Conservation (phyloP, 2,797 vertebrate genomes). For the Threskiornis aethiopicus region DNA sequence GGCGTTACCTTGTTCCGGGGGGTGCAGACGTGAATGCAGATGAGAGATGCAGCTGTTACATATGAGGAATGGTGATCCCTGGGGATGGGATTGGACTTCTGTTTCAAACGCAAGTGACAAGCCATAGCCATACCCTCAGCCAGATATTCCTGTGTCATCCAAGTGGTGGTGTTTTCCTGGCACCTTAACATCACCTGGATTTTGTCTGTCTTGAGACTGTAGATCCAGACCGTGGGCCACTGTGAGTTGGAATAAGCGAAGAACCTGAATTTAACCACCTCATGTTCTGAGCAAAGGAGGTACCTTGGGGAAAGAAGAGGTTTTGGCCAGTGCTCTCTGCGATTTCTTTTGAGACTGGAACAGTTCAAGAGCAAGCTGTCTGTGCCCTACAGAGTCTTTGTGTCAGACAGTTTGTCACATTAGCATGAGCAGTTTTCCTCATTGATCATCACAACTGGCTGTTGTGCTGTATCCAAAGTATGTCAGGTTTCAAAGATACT, state of each 20-base stretch:
- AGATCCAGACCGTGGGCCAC: background rate
- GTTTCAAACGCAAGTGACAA: background rate
- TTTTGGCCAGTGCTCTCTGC: background rate
- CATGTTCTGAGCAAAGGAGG: background rate
- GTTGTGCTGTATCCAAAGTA: background rate
- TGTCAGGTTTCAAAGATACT: background rate
- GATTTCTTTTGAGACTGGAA: background rate
- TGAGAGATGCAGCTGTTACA: background rate
- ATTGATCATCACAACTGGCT: background rate
- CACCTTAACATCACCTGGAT: background rate
- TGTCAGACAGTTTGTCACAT: background rate
- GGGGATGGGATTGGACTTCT: background rate
- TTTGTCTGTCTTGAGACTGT: background rate
- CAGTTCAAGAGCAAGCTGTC: background rate
- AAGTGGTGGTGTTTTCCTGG: background rate
- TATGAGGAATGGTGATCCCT: background rate
- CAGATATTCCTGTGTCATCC: background rate
- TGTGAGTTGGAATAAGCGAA: background rate
- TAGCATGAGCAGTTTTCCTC: background rate
- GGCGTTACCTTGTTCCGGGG: rapidly evolving
- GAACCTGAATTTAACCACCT: background rate
- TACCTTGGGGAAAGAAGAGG: background rate
- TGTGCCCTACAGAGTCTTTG: background rate
- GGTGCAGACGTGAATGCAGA: background rate
- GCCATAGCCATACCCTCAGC: background rate